Conservation (phyloP, 2,888 invertebrate species). For the Rhagium mordax region DNA sequence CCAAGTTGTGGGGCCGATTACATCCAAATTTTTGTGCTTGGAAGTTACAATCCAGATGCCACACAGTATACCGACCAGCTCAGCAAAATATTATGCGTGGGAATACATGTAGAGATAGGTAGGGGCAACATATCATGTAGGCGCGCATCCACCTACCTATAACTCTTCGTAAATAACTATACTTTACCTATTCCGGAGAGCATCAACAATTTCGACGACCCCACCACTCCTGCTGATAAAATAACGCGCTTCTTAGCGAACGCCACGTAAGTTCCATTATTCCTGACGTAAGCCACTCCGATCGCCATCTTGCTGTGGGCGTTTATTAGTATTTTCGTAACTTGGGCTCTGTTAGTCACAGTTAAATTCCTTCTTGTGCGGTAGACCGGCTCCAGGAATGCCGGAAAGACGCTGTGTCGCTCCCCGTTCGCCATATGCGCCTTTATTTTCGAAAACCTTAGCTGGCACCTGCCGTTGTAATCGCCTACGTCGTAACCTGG, state of each 20-base stretch:
- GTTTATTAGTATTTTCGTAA: constrained; percentile 74
- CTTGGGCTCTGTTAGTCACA: constrained; percentile 72
- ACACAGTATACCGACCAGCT: too few relatives aligned
- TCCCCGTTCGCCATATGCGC: constrained; percentile 70
- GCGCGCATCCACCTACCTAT: too few relatives aligned
- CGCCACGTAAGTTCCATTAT: constrained; percentile 53
- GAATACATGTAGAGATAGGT: too few relatives aligned
- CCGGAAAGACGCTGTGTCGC: constrained; percentile 78
- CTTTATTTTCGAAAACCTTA: constrained; percentile 8
- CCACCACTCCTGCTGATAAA: constrained; percentile 67
- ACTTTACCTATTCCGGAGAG: constrained; percentile 27
- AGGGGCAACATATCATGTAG: too few relatives aligned
- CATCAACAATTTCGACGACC: constrained; percentile 17
- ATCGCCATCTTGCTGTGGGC: constrained; percentile 65
- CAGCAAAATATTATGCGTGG: too few relatives aligned
- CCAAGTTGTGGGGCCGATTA: too few relatives aligned
- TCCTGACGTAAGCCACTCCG: constrained; percentile 67
- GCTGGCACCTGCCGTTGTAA: constrained; percentile 4
- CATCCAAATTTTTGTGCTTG: too few relatives aligned
- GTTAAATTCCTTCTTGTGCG: constrained; percentile 72
- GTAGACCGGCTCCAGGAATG: constrained; percentile 74
- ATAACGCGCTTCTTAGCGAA: constrained; percentile 72
- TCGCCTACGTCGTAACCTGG: constrained; percentile 8
- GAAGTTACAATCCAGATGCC: too few relatives aligned
- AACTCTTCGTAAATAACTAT: too few relatives aligned